A percentile compares a stretch with the other conserved stretches of the same genome.
Evolutionary conservation across 1,140 invertebrate species (phyloP).

Genomic region (Asbolus verrucosus): DNA sequence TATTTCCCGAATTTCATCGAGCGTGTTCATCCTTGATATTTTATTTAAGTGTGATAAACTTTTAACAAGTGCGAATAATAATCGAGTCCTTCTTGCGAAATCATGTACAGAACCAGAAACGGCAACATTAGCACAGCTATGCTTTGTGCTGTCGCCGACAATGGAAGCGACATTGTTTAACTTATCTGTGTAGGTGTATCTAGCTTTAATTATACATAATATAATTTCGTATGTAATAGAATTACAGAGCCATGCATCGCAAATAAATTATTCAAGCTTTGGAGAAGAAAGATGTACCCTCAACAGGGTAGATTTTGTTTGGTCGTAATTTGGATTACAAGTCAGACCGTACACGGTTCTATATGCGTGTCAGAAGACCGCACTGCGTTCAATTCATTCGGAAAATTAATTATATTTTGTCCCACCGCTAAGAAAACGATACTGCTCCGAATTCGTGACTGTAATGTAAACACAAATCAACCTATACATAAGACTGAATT

Average conservation of each 20-base stretch:
- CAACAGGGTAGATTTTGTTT: slow-evolving; percentile 15
- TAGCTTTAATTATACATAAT: slow-evolving; percentile 12
- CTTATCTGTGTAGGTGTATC: slow-evolving; percentile 19
- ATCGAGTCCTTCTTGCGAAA: not conserved
- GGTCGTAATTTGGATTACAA: slow-evolving; percentile 23
- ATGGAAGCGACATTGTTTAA: slow-evolving; percentile 11
- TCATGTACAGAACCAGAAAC: not conserved
- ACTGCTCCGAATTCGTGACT: slow-evolving; percentile 30
- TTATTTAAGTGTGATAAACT: slow-evolving; percentile 31
- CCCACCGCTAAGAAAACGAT: slow-evolving; percentile 14
- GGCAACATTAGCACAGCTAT: not conserved
- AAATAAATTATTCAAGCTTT: slow-evolving; percentile 28
- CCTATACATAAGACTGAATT: slow-evolving; percentile 10
- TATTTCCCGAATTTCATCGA: slow-evolving; percentile 14
- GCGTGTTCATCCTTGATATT: slow-evolving; percentile 3
- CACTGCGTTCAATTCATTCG: slow-evolving; percentile 26
- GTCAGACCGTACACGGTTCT: slow-evolving; percentile 32
- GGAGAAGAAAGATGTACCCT: slow-evolving; percentile 7
- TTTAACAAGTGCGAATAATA: not conserved
- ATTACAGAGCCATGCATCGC: not conserved
- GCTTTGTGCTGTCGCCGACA: not conserved
- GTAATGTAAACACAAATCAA: slow-evolving; percentile 17
- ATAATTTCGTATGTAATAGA: slow-evolving; percentile 2
- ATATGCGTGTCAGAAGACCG: slow-evolving; percentile 33
- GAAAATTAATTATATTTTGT: slow-evolving; percentile 42